Conservation (phyloP, 2,113 vertebrate genomes). For the Sceloporus tristichus region DNA sequence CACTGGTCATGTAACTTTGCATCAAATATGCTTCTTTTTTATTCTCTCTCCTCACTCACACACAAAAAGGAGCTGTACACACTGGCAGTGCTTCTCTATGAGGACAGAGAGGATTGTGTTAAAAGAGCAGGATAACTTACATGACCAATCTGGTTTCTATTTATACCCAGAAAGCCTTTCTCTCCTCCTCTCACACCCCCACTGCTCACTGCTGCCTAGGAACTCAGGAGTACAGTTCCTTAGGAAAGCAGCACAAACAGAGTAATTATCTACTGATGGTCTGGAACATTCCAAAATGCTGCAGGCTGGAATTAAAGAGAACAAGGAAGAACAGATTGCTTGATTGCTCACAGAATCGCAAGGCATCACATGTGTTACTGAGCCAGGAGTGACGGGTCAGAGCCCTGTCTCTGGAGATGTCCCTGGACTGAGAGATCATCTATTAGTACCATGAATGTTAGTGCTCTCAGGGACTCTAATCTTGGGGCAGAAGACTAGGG, state of each 20-base stretch:
- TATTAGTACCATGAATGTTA: background rate
- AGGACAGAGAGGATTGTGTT: conserved; percentile 49
- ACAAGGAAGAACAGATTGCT: background rate
- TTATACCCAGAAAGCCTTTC: conserved; percentile 67
- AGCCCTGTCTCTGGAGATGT: background rate
- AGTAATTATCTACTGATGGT: conserved; percentile 48
- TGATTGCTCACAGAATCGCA: rapidly evolving
- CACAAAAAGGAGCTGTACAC: background rate
- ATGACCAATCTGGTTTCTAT: conserved; percentile 51
- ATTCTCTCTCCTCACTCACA: too few species aligned
- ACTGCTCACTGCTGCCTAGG: conserved; percentile 56
- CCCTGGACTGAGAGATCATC: rapidly evolving
- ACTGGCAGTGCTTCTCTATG: background rate
- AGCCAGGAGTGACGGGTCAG: background rate
- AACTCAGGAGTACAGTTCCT: conserved; percentile 45
- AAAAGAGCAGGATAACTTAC: conserved; percentile 29
- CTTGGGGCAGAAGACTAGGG: background rate
- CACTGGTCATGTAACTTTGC: background rate
- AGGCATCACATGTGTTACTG: background rate
- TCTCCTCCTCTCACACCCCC: conserved; percentile 37
- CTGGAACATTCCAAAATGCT: conserved; percentile 20
- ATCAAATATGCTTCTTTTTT: background rate
- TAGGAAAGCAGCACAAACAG: conserved; percentile 26
- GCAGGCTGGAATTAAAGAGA: conserved; percentile 20
- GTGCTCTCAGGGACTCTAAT: background rate